Evolutionary conservation across 2,797 vertebrate species (phyloP).

Genomic region (Clangula hyemalis): DNA sequence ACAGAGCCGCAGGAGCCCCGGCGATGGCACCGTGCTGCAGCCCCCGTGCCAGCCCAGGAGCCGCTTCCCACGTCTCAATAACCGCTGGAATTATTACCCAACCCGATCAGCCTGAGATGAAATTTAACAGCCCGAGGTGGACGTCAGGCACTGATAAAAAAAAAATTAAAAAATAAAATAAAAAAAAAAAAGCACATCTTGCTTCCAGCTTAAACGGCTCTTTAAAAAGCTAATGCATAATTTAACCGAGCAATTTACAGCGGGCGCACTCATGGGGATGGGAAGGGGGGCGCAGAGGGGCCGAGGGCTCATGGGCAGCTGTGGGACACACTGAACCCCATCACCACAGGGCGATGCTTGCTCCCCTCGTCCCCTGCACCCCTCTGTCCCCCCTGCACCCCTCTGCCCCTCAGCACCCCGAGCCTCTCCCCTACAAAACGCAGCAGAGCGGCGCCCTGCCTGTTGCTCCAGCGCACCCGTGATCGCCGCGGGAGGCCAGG

Average conservation of each 20-base stretch:
- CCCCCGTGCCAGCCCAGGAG: background rate
- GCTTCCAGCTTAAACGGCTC: constrained; percentile 46
- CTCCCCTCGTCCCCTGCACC: background rate
- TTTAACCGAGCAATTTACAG: constrained; percentile 46
- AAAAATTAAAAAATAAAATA: too few species aligned
- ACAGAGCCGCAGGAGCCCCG: too few species aligned
- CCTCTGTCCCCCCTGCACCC: too few species aligned
- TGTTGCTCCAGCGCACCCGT: background rate
- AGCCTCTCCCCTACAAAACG: background rate
- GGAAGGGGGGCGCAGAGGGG: background rate
- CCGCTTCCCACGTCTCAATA: background rate
- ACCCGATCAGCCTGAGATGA: background rate
- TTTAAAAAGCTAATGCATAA: constrained; percentile 61
- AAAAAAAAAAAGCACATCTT: background rate
- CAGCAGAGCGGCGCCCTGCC: background rate
- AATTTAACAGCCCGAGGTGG: constrained; percentile 42
- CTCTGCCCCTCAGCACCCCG: background rate
- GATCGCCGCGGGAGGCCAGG: constrained; percentile 32
- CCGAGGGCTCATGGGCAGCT: background rate
- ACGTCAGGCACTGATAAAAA: background rate
- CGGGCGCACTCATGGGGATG: background rate
- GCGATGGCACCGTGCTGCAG: background rate
- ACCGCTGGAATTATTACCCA: background rate
- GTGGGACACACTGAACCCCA: background rate
- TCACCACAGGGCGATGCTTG: rapidly evolving